These are phyloP conservation scores for Cabera pusaria DNA, from an alignment of 2,888 invertebrate genomes.

Conservation along the genomic window DNA sequence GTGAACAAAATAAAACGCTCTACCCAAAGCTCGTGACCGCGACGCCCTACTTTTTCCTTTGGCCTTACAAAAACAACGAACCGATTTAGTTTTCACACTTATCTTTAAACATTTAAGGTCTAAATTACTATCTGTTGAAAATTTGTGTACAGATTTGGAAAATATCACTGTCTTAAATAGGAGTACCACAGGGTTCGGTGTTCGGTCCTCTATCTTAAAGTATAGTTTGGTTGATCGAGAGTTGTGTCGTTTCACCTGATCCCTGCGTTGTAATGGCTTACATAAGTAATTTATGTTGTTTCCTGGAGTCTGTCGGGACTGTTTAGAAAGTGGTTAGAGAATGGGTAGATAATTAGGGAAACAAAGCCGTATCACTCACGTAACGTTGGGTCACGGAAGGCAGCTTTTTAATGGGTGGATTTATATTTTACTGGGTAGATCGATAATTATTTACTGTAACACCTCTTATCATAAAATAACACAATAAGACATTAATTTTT, in stretches of 20 bases:
- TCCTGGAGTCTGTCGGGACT: constrained; percentile 48
- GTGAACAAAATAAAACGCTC: constrained; percentile 47
- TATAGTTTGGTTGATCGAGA: constrained; percentile 34
- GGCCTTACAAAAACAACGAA: constrained; percentile 32
- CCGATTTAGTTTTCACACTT: constrained; percentile 34
- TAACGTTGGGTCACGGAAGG: constrained; percentile 10
- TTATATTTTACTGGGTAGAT: too few relatives aligned
- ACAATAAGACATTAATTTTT: too few relatives aligned
- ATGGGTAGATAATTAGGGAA: constrained; percentile 39
- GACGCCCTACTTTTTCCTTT: constrained; percentile 59
- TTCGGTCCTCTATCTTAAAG: constrained; percentile 37
- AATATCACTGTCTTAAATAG: constrained; percentile 35
- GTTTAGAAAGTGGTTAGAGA: constrained; percentile 50
- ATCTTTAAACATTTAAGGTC: constrained; percentile 34
- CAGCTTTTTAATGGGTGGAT: neutral
- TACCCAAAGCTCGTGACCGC: constrained; percentile 55
- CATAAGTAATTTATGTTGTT: constrained; percentile 56
- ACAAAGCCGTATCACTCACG: constrained; percentile 4
- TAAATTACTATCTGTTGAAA: constrained; percentile 34
- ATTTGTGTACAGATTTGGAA: constrained; percentile 35
- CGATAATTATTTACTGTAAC: too few relatives aligned
- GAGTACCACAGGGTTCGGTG: constrained; percentile 39
- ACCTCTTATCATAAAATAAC: too few relatives aligned
- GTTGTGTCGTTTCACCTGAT: constrained; percentile 49
- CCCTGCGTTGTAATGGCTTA: constrained; percentile 49